phyloP scores from a whole-genome alignment of 2,113 vertebrate species.

The Agapornis roseicollis region DNA sequence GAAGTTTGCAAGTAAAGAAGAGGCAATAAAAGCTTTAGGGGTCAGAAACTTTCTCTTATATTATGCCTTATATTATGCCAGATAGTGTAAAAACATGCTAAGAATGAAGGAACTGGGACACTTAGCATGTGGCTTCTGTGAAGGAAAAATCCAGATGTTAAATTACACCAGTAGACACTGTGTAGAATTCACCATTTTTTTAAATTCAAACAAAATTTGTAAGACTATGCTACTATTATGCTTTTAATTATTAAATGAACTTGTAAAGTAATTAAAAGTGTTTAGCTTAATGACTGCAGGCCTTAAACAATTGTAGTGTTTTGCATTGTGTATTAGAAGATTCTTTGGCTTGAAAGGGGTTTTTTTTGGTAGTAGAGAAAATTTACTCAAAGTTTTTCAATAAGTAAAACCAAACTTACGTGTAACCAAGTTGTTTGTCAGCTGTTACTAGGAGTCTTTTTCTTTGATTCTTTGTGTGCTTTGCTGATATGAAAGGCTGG shows the following conservation, averaged over 20 bases:
- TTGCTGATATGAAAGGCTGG: neutral
- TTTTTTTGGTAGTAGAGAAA: neutral
- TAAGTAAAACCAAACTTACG: accelerated
- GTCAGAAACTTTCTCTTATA: neutral
- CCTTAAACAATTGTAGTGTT: neutral
- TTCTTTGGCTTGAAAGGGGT: neutral
- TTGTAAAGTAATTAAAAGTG: neutral
- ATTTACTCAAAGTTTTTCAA: neutral
- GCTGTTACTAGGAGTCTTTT: neutral
- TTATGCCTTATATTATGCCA: neutral
- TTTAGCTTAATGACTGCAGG: neutral
- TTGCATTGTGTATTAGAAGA: neutral
- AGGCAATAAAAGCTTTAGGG: neutral
- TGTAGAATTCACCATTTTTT: neutral
- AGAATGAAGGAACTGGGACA: neutral
- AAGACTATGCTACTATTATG: neutral
- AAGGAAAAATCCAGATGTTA: neutral
- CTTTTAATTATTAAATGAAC: neutral
- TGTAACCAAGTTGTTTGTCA: neutral
- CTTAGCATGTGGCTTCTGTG: neutral
- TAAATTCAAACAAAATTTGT: neutral
- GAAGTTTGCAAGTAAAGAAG: neutral
- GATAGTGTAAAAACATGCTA: neutral
- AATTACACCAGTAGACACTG: neutral
- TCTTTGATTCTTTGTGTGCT: neutral